Conservation (phyloP, 1,140 invertebrate species). For the Amyelois transitella region DNA sequence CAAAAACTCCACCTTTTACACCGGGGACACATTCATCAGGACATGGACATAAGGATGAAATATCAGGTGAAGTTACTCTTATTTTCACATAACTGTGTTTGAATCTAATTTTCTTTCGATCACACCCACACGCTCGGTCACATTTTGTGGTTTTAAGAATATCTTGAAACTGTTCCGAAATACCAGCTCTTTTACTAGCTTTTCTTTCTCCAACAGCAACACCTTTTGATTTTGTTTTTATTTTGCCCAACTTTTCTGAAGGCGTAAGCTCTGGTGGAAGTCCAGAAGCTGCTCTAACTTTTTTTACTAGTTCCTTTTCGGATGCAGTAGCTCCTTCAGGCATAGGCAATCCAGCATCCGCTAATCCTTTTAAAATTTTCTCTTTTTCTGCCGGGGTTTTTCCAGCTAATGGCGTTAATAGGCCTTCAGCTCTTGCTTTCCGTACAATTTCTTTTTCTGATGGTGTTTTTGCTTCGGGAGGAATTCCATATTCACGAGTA, state of each 20-base stretch:
- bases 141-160: constrained; percentile 44
- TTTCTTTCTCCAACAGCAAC: constrained; percentile 14
- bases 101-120: constrained; percentile 57
- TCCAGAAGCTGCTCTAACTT: constrained; percentile 20
- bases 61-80: constrained; percentile 52
- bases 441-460: constrained; percentile 25
- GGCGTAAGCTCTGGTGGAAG: constrained; percentile 23
- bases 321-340: constrained; percentile 21
- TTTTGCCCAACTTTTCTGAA: constrained; percentile 24
- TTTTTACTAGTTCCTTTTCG: constrained; percentile 23
- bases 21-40: constrained; percentile 49
- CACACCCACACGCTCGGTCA: constrained; percentile 50
- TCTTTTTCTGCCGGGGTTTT: constrained; percentile 28
- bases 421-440: constrained; percentile 18
- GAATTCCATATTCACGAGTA: neutral
- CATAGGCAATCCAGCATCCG: constrained; percentile 18
- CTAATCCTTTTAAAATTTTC: constrained; percentile 21
- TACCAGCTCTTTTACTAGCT: constrained; percentile 13
- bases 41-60: constrained; percentile 46
- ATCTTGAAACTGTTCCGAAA: constrained; percentile 36
- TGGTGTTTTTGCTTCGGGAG: constrained; percentile 19
- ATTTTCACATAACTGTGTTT: constrained; percentile 58
- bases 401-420: constrained; percentile 26
- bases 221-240: constrained; percentile 33
- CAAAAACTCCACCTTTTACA: constrained; percentile 42